Base-by-base conservation (phyloP, 2,797 vertebrate species). In the Phoxinus dragarum region DNA sequence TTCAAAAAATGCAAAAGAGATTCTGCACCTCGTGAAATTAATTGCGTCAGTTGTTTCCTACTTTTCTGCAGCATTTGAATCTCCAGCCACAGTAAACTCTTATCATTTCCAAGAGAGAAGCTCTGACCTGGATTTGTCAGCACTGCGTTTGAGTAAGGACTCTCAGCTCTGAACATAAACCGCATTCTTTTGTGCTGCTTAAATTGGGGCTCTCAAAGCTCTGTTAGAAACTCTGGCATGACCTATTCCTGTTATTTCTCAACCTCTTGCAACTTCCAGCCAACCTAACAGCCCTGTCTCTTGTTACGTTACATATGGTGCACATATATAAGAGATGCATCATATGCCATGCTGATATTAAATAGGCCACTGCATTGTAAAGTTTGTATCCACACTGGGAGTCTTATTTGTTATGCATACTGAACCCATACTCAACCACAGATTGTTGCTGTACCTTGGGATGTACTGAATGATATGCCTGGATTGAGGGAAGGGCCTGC, bases 41-140 rank as follows among this genome's bases (percentile, higher is more conserved):
- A 80, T 73, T 38, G 69, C 6, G 31, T 8, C 38, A 23, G 67
- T 85, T 74, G 68, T 49, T 80, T 74, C 68, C 3, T 74, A 80
- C 69, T 80, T 71, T 76, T 79, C 82, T 76, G 73, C 73, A 23
- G 61, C 44, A 34, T 73, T 84, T 42, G 14, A 84, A 84, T 84
- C 77, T 85, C 68, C 77, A 85, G 77, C 68, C 68, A 85, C 69
- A 85, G 74, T 85, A 85, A 85, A 79, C 66, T 85, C 84, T 85
- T 80, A 85, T 85, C 40, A 49, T 85, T 85, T 80, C 54, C 84
- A 71, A 80, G 84, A 72, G 76, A 72, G 84, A 80, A 73, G 68
- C 77, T 49, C 76, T 85, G 84, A 85, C 84, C 84, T 85, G 84
- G 77, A 80, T 85, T 85, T 85, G 76, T 85, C 84, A 73, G 77